Evolutionary conservation across 92 coral and sea anemone species (phyloP), one percentile per base, ranked within the genome.

Genomic region (Epizoanthus stellaris): DNA sequence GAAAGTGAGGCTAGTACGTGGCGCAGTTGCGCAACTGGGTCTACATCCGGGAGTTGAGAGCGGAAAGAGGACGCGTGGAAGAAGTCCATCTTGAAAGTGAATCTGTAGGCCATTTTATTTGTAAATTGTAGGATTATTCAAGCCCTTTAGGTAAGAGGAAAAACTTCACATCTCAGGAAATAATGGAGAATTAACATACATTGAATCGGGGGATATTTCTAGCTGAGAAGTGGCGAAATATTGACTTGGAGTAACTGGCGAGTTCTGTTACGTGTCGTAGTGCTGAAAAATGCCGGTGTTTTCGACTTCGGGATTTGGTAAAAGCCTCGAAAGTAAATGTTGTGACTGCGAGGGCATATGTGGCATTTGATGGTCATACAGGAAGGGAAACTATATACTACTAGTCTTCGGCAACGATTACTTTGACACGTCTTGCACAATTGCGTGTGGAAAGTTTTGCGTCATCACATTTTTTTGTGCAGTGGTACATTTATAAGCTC

Each of bases 21-120:
- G 98, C 98, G 98, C 98, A 90, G 92, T 94, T 94, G 98, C 98
- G 98, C 98, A 92, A 94, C 86, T 67, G 52, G 68, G 13, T 39
- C 82, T 43, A 85, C 93, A 94, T 94, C 94, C 98, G 98, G 98
- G 98, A 86, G 54, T 85, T 71, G 15, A 34, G 66, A 88, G 87
- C 88, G 91, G 80, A 75, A 91, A 80, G 86, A 62, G 19, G 83
- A 79, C 83, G 83, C 83, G 83, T 79, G 83, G 83, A 79, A 70
- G 67, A 40, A 77, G 60, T 77, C 82, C 38, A 60, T 77, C 70
- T 39, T 40, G 40, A 79, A 63, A 36, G 47, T 79, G 67, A 79
- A 25, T n/a, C 60, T 20, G 72, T 43, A 79, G 11, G 83, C 42
- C 5, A n/a, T 79, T 62, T 79, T 79, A 79, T 79, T 79, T 79